phyloP scores from a whole-genome alignment of 1,140 invertebrate species.

The Drosophila pseudoananassae region DNA sequence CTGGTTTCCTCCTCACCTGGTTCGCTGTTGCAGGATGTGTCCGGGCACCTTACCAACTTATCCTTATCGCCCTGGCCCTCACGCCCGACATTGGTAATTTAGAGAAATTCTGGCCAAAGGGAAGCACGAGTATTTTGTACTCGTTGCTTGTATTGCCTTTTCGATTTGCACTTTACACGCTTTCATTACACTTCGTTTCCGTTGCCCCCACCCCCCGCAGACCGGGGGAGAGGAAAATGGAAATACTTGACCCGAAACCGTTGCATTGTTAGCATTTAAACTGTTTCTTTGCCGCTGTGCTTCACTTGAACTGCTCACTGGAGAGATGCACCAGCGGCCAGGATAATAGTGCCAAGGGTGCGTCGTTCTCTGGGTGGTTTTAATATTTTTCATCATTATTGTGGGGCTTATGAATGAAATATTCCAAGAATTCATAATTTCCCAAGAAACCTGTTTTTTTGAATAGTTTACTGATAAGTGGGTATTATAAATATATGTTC shows the following conservation, averaged over 20 bases:
- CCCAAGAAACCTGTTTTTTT: no score
- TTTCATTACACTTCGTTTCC: conserved; percentile 82
- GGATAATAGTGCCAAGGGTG: background rate
- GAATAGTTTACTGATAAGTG: no score
- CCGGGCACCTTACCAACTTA: conserved; percentile 30
- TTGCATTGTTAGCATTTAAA: conserved; percentile 72
- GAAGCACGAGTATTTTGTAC: conserved; percentile 45
- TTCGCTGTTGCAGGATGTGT: conserved; percentile 57
- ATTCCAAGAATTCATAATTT: no score
- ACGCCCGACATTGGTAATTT: conserved; percentile 72
- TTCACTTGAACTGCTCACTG: conserved; percentile 70
- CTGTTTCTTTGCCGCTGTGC: conserved; percentile 52
- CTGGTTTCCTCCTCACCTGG: conserved; percentile 40
- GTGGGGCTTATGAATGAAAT: no score
- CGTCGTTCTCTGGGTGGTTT: background rate
- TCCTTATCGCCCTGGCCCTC: conserved; percentile 55
- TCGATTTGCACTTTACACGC: conserved; percentile 81
- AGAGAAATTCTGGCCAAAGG: conserved; percentile 38
- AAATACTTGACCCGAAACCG: conserved; percentile 63
- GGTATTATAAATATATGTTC: no score
- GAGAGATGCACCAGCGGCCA: conserved; percentile 31
- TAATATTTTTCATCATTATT: background rate
- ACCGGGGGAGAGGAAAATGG: conserved; percentile 10
- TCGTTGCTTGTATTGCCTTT: conserved; percentile 78
- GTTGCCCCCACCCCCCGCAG: conserved; percentile 33